Evolutionary conservation across 2,113 vertebrate genomes (phyloP).

Genomic region (Colossoma macropomum): DNA sequence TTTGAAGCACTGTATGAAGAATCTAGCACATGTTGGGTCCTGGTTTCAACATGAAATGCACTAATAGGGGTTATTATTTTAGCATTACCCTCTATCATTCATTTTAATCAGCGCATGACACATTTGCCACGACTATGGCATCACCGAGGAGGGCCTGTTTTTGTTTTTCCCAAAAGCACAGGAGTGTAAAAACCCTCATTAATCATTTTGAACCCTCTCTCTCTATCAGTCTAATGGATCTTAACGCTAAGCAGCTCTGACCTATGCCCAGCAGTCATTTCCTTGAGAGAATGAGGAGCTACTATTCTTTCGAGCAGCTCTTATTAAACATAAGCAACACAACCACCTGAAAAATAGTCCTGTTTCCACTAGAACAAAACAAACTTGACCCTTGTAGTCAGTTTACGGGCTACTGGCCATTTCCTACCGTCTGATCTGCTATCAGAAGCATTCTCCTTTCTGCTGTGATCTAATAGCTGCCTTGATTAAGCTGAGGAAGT

Average conservation of each 20-base stretch:
- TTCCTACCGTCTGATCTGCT: not conserved
- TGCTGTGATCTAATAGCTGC: conserved; percentile 48
- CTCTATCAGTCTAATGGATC: not conserved
- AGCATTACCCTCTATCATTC: not conserved
- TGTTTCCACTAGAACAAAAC: not conserved
- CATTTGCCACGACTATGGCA: not conserved
- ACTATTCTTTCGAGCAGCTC: not conserved
- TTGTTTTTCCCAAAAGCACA: not conserved
- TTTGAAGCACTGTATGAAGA: not conserved
- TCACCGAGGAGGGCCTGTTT: not conserved
- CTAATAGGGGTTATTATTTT: not conserved
- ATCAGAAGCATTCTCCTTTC: conserved; percentile 45
- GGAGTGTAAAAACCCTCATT: not conserved
- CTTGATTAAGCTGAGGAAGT: conserved; percentile 29
- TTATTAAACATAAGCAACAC: not conserved
- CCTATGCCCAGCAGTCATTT: not conserved
- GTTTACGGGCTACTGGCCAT: not conserved
- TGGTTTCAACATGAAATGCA: not conserved
- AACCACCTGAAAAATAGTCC: not conserved
- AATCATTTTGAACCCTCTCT: not conserved
- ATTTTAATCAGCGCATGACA: not conserved
- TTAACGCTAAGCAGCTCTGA: not conserved
- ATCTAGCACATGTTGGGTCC: not conserved
- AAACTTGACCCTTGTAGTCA: not conserved
- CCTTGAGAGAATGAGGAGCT: not conserved